These are phyloP conservation scores for Microcebus jonahi DNA, from an alignment of 2,113 vertebrate genomes.

Conservation along the genomic window DNA sequence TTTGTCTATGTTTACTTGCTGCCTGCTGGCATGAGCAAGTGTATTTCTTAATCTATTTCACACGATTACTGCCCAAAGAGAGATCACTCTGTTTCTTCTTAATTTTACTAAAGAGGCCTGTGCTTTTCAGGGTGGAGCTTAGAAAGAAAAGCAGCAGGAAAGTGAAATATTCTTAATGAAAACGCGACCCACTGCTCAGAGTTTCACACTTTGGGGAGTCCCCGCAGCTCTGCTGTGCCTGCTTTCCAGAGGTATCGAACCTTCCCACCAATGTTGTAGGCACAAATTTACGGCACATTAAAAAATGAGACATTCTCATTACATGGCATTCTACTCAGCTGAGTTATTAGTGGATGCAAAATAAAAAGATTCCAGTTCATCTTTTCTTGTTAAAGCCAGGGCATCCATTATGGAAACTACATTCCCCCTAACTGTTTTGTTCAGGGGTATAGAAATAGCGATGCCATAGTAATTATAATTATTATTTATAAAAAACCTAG, in stretches of 20 bases:
- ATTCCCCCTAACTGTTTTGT: neutral
- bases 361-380: neutral
- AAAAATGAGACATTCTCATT: slow-evolving; percentile 53
- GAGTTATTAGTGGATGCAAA: neutral
- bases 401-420: neutral
- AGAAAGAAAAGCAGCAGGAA: slow-evolving; percentile 66
- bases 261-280: neutral
- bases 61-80: slow-evolving; percentile 58
- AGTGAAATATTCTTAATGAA: slow-evolving; percentile 58
- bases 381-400: neutral
- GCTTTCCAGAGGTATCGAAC: neutral
- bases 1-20: slow-evolving; percentile 21
- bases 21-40: slow-evolving; percentile 44
- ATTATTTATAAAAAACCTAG: neutral
- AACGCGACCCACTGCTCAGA: slow-evolving; percentile 16
- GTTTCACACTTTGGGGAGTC: slow-evolving; percentile 29
- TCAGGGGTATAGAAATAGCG: neutral
- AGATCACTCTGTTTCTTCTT: slow-evolving; percentile 52
- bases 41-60: slow-evolving; percentile 75
- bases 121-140: slow-evolving; percentile 53
- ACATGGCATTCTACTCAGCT: neutral
- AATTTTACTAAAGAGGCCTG: slow-evolving; percentile 66
- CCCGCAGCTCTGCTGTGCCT: neutral
- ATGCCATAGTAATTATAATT: neutral
- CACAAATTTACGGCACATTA: slow-evolving; percentile 20